Percentiles rank a stretch among this genome's conserved stretches.
phyloP scores from a whole-genome alignment of 1,140 invertebrate species.

The Eupristina koningsbergeri region DNA sequence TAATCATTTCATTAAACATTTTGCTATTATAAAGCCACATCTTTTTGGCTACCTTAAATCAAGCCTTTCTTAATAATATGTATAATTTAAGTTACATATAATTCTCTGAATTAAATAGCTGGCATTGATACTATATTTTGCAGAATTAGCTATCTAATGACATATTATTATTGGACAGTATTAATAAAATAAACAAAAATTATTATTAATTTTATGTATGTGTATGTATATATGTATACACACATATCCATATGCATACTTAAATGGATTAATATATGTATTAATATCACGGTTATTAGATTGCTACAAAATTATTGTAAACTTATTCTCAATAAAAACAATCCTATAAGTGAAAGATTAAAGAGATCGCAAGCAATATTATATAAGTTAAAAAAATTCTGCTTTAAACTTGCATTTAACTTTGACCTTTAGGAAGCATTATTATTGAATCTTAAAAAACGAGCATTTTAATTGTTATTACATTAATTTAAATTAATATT shows the following conservation, averaged over 20 bases:
- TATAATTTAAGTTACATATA: constrained; percentile 31
- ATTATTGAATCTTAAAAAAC: constrained; percentile 36
- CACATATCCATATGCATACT: no score
- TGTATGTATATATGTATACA: constrained; percentile 27
- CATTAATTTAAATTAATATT: not conserved
- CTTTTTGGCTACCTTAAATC: constrained; percentile 50
- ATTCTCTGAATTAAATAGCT: constrained; percentile 24
- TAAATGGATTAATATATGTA: no score
- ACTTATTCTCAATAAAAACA: constrained; percentile 20
- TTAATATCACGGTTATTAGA: constrained; percentile 39
- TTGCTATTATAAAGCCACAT: constrained; percentile 49
- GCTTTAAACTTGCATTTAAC: constrained; percentile 36
- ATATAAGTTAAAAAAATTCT: constrained; percentile 28
- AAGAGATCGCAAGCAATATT: constrained; percentile 42
- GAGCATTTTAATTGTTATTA: constrained; percentile 5
- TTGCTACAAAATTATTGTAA: constrained; percentile 24
- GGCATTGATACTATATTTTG: constrained; percentile 15
- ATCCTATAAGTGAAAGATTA: constrained; percentile 22
- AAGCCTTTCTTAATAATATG: constrained; percentile 15
- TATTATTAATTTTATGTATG: no score
- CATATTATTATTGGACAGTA: constrained; percentile 25
- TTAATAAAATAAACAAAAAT: constrained; percentile 38
- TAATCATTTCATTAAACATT: constrained; percentile 40
- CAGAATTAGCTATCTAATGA: constrained; percentile 42
- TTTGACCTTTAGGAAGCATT: constrained; percentile 20